phyloP scores from a whole-genome alignment of 2,888 invertebrate genomes.

The Leucophenga montana region DNA sequence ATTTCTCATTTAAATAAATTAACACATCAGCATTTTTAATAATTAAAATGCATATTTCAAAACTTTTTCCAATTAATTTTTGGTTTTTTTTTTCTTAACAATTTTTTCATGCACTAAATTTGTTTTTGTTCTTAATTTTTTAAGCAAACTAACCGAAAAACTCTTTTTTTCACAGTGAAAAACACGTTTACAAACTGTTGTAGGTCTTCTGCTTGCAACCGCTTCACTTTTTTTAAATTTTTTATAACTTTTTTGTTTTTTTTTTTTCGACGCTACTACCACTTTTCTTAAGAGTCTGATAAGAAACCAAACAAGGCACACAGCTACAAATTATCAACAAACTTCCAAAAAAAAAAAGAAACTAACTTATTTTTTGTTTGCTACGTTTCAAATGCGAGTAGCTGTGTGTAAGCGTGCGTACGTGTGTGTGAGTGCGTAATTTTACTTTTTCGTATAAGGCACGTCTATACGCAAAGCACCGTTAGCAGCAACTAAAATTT shows the following conservation, averaged over 20 bases:
- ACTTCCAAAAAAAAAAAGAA: conserved; percentile 17
- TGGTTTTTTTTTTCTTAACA: conserved; percentile 6
- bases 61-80: not conserved
- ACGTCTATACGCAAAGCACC: conserved; percentile 73
- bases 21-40: too few relatives aligned
- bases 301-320: conserved; percentile 18
- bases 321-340: conserved; percentile 7
- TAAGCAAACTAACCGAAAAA: not conserved
- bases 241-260: not conserved
- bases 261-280: too few relatives aligned
- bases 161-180: conserved; percentile 32
- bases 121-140: conserved; percentile 3
- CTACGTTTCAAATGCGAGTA: not conserved
- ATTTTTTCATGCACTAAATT: conserved; percentile 9
- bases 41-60: not conserved
- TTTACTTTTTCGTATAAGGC: conserved; percentile 33
- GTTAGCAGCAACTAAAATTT: conserved; percentile 69
- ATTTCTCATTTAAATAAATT: too few relatives aligned
- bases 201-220: conserved; percentile 15
- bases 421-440: not conserved
- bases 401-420: not conserved
- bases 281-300: conserved; percentile 15
- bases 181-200: conserved; percentile 17
- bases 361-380: not conserved
- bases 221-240: not conserved